Conservation (phyloP, 2,113 vertebrate species). For the Elephas maximus region DNA sequence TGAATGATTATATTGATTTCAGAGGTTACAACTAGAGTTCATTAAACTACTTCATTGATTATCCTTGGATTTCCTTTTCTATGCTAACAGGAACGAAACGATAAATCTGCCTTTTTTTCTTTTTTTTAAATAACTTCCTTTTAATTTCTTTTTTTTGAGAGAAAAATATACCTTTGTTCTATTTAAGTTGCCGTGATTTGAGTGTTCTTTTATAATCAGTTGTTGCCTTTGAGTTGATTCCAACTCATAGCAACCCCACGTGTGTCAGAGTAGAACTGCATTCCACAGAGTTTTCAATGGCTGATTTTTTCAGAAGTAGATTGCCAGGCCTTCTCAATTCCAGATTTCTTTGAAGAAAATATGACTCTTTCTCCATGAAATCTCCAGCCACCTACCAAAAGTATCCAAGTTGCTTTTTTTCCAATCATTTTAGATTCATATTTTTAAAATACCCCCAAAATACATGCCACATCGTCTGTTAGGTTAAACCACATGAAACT, state of each 20-base stretch:
- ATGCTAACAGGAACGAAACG: not conserved
- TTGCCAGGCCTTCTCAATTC: not conserved
- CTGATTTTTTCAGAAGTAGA: no score
- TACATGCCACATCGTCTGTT: not conserved
- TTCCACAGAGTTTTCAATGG: no score
- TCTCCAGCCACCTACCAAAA: not conserved
- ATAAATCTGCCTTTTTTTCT: not conserved
- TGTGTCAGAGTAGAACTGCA: no score
- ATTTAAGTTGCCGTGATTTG: no score
- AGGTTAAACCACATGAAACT: not conserved
- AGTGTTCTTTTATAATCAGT: no score
- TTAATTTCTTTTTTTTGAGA: no score
- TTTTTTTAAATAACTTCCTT: slow-evolving; percentile 31
- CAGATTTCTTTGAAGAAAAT: slow-evolving; percentile 58
- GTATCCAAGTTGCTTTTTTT: slow-evolving; percentile 15
- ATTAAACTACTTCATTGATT: slow-evolving; percentile 7
- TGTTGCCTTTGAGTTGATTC: not conserved
- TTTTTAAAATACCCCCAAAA: slow-evolving; percentile 48
- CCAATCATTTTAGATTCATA: slow-evolving; percentile 17
- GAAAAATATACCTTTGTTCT: no score
- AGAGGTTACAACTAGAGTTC: not conserved
- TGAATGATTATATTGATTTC: not conserved
- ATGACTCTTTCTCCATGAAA: not conserved
- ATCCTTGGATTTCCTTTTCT: not conserved
- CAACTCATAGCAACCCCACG: no score